Evolutionary conservation across 2,113 vertebrate species (phyloP), one percentile per base, ranked within the genome.

Genomic region (Callopanchax toddi): DNA sequence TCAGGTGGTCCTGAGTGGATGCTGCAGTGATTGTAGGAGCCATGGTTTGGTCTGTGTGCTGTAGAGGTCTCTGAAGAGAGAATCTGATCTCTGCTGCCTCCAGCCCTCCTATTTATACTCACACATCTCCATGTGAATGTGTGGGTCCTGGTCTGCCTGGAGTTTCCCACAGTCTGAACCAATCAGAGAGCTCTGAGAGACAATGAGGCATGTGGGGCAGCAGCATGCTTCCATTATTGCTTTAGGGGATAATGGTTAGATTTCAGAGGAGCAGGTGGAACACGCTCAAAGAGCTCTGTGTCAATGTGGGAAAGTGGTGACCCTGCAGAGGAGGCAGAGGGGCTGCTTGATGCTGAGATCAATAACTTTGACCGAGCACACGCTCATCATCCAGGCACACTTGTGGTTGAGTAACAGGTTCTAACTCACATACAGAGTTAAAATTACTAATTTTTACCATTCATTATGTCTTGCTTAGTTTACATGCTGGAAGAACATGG

Each of bases 261-360:
- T 89, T 78, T 88, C 79, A 63, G 67, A 86, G 85, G 83, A 88
- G 71, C 90, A 91, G 88, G 81, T 89, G 86, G 80, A 71, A 64
- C 71, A 60, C 48, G 66, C 56, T 56, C 34, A 62, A 52, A 54
- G 65, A 68, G 69, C 74, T 74, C 69, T 82, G 85, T 77, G 80
- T 88, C 84, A 73, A 84, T 87, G 76, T 91, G 91, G 84, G 90
- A 92, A 91, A 91, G 81, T 85, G 63, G 64, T 90, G 87, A 91
- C 86, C 84, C 81, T 63, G 76, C 32, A 67, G 68, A 76, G 64
- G 67, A 71, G 78, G 55, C 71, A 72, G 79, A 71, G 16, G 25
- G 13, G 56, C 55, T 70, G 76, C 56, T 62, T 81, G 70, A 75
- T 72, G 72, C 63, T 77, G 62, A 13, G 69, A 86, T 84, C 76